phyloP scores from a whole-genome alignment of 2,888 invertebrate genomes.

The Oscheius sp. region DNA sequence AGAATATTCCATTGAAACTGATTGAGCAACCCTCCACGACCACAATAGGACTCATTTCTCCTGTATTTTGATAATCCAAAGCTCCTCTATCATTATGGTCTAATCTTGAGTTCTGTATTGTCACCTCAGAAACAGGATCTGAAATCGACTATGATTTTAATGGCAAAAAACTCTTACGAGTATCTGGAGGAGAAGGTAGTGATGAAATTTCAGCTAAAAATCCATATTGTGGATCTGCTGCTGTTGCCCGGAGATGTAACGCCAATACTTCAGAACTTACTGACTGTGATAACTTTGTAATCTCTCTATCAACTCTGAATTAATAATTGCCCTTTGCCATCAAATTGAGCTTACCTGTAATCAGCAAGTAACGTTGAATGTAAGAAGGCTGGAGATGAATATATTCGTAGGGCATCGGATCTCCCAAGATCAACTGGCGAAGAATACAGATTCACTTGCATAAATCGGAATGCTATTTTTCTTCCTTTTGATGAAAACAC shows the following conservation, averaged over 20 bases:
- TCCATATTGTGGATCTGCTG: slow-evolving; percentile 90
- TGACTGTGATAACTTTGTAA: slow-evolving; percentile 23
- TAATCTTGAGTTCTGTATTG: slow-evolving; percentile 55
- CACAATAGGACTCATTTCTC: slow-evolving; percentile 52
- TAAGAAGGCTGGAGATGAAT: slow-evolving; percentile 55
- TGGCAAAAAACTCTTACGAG: slow-evolving; percentile 23
- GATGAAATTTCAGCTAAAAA: slow-evolving; percentile 97
- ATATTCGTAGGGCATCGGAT: slow-evolving; percentile 61
- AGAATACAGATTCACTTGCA: slow-evolving; percentile 62
- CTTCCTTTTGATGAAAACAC: slow-evolving; percentile 85
- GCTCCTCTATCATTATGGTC: slow-evolving; percentile 66
- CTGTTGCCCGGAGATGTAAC: slow-evolving; percentile 89
- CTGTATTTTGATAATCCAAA: slow-evolving; percentile 56
- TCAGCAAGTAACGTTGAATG: slow-evolving; percentile 52
- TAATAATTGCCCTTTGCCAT: too few relatives aligned
- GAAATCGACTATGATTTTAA: slow-evolving; percentile 11
- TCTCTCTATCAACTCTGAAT: slow-evolving; percentile 8
- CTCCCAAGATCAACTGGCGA: slow-evolving; percentile 60
- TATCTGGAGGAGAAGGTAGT: slow-evolving; percentile 76
- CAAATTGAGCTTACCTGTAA: slow-evolving; percentile 22
- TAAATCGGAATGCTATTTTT: slow-evolving; percentile 74
- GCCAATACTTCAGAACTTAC: slow-evolving; percentile 75
- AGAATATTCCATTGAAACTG: slow-evolving; percentile 83
- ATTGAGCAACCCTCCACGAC: slow-evolving; percentile 79
- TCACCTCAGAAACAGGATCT: slow-evolving; percentile 59